Evolutionary conservation across 2,888 invertebrate species (phyloP).

Genomic region (Caenorhabditis panamensis): DNA sequence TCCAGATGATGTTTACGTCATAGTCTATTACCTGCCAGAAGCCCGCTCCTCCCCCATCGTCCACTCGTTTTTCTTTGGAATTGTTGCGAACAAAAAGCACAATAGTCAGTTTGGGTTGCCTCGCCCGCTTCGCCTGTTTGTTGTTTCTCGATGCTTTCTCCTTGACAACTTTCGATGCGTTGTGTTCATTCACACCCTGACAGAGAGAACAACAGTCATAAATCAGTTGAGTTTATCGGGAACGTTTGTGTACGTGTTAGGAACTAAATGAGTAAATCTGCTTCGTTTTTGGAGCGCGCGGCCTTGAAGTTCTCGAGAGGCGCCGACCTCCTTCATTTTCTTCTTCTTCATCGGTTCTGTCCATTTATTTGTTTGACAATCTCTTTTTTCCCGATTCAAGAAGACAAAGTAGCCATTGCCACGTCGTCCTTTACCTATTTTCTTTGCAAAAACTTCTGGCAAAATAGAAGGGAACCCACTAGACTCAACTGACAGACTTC

Average conservation of each 20-base stretch:
- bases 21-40: constrained; percentile 5
- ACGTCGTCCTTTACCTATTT: not conserved
- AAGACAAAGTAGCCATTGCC: not conserved
- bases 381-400: not conserved
- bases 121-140: constrained; percentile 30
- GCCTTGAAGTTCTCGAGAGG: constrained; percentile 28
- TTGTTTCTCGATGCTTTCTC: constrained; percentile 18
- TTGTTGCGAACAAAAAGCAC: constrained; percentile 42
- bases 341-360: constrained; percentile 28
- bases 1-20: constrained; percentile 12
- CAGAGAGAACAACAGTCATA: constrained; percentile 45
- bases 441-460: not conserved
- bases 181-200: constrained; percentile 32
- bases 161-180: constrained; percentile 16
- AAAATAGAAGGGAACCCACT: not conserved
- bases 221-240: constrained; percentile 37
- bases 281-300: constrained; percentile 17
- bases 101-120: constrained; percentile 22
- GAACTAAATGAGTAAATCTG: constrained; percentile 30
- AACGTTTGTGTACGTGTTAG: no score
- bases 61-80: constrained; percentile 7
- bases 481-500: constrained; percentile 12
- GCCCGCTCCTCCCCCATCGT: constrained; percentile 17
- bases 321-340: constrained; percentile 17
- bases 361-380: constrained; percentile 44